Base-by-base conservation (phyloP, 2,113 vertebrate genomes). In the Oryzias javanicus region DNA sequence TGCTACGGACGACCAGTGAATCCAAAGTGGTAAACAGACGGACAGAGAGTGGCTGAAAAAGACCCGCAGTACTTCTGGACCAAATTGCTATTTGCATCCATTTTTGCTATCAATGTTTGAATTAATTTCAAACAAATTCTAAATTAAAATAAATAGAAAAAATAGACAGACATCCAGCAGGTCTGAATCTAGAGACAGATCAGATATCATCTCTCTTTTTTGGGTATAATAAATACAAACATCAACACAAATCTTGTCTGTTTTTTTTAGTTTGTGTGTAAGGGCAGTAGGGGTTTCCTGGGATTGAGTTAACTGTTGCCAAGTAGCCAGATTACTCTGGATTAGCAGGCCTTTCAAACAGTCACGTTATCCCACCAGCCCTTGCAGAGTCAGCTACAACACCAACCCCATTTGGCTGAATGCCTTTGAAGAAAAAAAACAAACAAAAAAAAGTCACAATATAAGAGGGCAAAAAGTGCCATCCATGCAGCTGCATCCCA, bases 321-420 rank as follows among this genome's bases (percentile, higher is more conserved):
- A 89, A 88, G 82, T 84, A 70, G 82, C 83, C 83, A 87, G 84
- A 89, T 89, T 89, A 89, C 49, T 63, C 72, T 83, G 88, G 88
- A 90, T 90, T 90, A 90, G 68, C 65, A 48, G 77, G 82, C 82
- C 84, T 88, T 88, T 87, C 80, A 88, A 88, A 87, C 84, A 87
- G 88, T 90, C 88, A 86, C 88, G 83, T 90, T 88, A 87, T 88
- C 85, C 85, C 82, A 68, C 40, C 79, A 69, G 79, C 48, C 66
- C 71, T 71, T 77, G 64, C 74, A 74, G 55, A 70, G 57, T 79
- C 82, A 78, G 77, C 74, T 66, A 41, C 77, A 85, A 77, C 70
- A 87, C 71, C 77, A 82, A 67, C 53, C 76, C 70, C 24, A 49
- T 35, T 35, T 35, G 64, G 46, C 44, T 35, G 22, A 20, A 19